phyloP scores from a whole-genome alignment of 2,797 vertebrate genomes.

The Mallotus villosus region DNA sequence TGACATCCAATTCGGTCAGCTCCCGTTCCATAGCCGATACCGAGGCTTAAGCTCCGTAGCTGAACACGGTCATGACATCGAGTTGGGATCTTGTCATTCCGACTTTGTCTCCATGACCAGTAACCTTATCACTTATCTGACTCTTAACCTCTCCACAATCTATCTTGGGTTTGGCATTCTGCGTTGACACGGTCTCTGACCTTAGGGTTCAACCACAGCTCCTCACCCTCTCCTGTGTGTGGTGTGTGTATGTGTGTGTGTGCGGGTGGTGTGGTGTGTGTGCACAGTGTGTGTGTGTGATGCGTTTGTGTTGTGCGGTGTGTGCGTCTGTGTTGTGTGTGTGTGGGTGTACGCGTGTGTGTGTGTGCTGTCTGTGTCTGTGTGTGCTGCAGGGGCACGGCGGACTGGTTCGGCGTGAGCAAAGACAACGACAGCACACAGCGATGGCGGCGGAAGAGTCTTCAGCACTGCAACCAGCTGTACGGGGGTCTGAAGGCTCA shows the following conservation, averaged over 20 bases:
- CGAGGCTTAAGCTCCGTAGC: too few relatives aligned
- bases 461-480: conserved; percentile 94
- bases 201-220: background rate
- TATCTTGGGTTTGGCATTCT: background rate
- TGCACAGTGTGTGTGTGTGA: conserved; percentile 1
- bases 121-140: background rate
- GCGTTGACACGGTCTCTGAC: background rate
- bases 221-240: background rate
- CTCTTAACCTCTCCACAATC: background rate
- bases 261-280: conserved; percentile 3
- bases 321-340: conserved; percentile 4
- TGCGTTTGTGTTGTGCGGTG: conserved; percentile 24
- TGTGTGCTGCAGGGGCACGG: conserved; percentile 84
- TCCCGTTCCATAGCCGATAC: too few relatives aligned
- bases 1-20: too few relatives aligned
- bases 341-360: background rate
- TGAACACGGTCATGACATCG: too few relatives aligned
- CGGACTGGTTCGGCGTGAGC: conserved; percentile 98
- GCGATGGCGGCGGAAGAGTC: conserved; percentile 95
- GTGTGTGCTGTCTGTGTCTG: background rate
- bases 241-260: too few relatives aligned
- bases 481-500: conserved; percentile 95
- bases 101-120: too few relatives aligned
- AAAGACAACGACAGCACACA: conserved; percentile 90
- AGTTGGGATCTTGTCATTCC: too few relatives aligned